Evolutionary conservation across 2,113 vertebrate genomes (phyloP).

Genomic region (Coregonus clupeaformis): DNA sequence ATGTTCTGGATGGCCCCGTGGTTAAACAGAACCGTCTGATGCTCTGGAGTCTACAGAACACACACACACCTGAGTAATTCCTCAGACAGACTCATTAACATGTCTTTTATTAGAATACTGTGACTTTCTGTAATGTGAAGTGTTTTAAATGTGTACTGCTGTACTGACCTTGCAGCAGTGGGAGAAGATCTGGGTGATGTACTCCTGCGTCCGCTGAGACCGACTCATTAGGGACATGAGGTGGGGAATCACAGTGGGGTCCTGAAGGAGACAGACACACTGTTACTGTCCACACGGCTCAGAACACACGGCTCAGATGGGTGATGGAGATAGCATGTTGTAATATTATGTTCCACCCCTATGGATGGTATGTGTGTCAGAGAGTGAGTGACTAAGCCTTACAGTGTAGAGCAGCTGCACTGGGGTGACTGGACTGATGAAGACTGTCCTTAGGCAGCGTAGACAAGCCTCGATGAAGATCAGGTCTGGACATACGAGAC

Average conservation of each 20-base stretch:
- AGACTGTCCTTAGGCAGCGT: constrained; percentile 93
- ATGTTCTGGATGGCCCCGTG: constrained; percentile 96
- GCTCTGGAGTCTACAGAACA: constrained; percentile 86
- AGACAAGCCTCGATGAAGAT: constrained; percentile 96
- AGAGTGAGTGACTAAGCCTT: constrained; percentile 49
- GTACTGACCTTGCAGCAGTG: constrained; percentile 98
- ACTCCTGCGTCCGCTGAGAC: constrained; percentile 93
- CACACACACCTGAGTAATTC: neutral
- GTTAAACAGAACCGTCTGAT: constrained; percentile 97
- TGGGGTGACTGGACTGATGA: constrained; percentile 96
- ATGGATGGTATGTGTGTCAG: neutral
- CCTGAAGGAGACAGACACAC: constrained; percentile 66
- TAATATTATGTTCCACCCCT: neutral
- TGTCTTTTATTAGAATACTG: neutral
- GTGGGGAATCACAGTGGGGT: constrained; percentile 94
- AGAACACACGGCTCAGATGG: too few relatives aligned
- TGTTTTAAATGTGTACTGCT: neutral
- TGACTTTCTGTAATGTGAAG: neutral
- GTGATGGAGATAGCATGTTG: neutral
- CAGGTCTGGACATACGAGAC: constrained; percentile 88
- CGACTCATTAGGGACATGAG: constrained; percentile 94
- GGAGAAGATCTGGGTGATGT: constrained; percentile 99
- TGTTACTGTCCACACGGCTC: too few relatives aligned
- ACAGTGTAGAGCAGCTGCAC: constrained; percentile 98
- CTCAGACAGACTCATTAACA: neutral